Base-by-base conservation (phyloP, 2,113 vertebrate species). In the Megalops atlanticus region DNA sequence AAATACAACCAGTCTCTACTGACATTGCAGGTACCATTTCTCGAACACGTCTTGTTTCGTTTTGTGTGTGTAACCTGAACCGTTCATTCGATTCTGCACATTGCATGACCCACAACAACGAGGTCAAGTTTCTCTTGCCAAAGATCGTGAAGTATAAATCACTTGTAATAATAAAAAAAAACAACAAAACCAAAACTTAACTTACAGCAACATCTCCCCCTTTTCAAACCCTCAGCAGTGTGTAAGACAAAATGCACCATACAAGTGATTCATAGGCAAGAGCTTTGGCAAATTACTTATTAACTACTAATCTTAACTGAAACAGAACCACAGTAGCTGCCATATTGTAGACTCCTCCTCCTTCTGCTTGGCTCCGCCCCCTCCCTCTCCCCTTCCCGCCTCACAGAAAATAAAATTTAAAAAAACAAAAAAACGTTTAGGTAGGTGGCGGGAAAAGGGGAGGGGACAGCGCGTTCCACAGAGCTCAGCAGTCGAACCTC, bases 401-500 rank as follows among this genome's bases (percentile, higher is more conserved):
- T 31, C 72, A 84, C 2, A 5, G 72, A 33, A 52, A 72, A 79
- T 91, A 90, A n/a, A n/a, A n/a, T n/a, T n/a, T n/a, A n/a, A n/a
- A n/a, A n/a, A n/a, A n/a, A n/a, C n/a, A n/a, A n/a, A n/a, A n/a
- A n/a, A n/a, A n/a, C n/a, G n/a, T n/a, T n/a, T 64, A 64, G 10
- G 2, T 10, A 11, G 58, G 58, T 10, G 6, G 58, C 4, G 90
- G 89, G 87, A 87, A 7, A 74, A 76, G 49, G 76, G 83, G 89
- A 78, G 84, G 78, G 83, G 84, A 71, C 74, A 87, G 74, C 84
- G 45, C 87, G 86, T 89, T 88, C 89, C 90, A 95, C 88, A 74
- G 82, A 88, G 87, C 88, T 98, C 95, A 98, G 94, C 97, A 99
- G 96, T 99, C 97, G 81, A 97, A 99, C 91, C 96, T 95, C 96